phyloP scores from a whole-genome alignment of 2,888 invertebrate species.

The Dermolepida albohirtum region DNA sequence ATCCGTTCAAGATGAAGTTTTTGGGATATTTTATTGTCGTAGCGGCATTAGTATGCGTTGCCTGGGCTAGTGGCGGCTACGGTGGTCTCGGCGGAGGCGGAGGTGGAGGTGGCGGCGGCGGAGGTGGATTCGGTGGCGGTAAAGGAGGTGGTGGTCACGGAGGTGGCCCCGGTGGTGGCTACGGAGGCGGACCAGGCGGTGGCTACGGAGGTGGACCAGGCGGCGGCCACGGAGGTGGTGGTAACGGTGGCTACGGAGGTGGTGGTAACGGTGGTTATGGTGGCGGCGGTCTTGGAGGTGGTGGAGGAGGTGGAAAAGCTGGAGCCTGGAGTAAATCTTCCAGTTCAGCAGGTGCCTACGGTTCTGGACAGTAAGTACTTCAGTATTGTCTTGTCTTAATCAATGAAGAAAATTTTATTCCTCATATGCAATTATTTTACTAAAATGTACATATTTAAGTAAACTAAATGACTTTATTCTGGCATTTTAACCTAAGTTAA shows the following conservation, averaged over 20 bases:
- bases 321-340: slow-evolving; percentile 40
- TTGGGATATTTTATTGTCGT: slow-evolving; percentile 12
- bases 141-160: slow-evolving; percentile 51
- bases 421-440: no score
- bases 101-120: slow-evolving; percentile 42
- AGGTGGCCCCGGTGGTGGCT: slow-evolving; percentile 41
- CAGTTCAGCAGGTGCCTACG: slow-evolving; percentile 35
- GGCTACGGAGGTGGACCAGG: slow-evolving; percentile 44
- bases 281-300: slow-evolving; percentile 51
- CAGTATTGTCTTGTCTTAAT: no score
- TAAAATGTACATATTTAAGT: no score
- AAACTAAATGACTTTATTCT: no score
- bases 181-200: slow-evolving; percentile 32
- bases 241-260: slow-evolving; percentile 57
- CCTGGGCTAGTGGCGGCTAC: slow-evolving; percentile 19
- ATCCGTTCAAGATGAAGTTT: slow-evolving; percentile 14
- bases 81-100: slow-evolving; percentile 46
- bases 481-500: no score
- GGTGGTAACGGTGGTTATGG: slow-evolving; percentile 56
- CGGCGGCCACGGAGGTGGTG: slow-evolving; percentile 40
- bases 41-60: slow-evolving; percentile 18
- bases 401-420: no score
- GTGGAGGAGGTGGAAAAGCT: slow-evolving; percentile 42
- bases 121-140: slow-evolving; percentile 62
- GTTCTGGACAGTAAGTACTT: slow-evolving; percentile 6